These are phyloP conservation scores for Arizona elegans DNA, from an alignment of 2,113 vertebrate genomes.

Conservation along the genomic window DNA sequence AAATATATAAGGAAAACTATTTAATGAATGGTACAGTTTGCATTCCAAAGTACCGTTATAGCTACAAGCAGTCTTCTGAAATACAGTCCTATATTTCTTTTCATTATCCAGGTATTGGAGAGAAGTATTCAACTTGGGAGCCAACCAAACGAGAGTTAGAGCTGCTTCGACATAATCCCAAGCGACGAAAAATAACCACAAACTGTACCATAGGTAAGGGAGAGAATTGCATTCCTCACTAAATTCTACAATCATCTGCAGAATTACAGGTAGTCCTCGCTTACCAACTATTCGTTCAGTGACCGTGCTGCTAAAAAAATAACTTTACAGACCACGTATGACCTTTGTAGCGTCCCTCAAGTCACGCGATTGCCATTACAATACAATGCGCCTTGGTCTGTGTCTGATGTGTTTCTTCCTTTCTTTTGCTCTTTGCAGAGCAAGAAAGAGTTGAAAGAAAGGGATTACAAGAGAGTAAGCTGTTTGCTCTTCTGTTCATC, in stretches of 20 bases:
- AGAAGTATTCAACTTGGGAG: constrained; percentile 99
- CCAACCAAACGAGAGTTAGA: constrained; percentile 97
- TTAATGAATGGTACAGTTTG: neutral
- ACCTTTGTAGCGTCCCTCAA: neutral
- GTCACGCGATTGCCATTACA: neutral
- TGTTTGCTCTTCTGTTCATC: neutral
- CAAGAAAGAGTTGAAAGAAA: neutral
- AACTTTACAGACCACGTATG: neutral
- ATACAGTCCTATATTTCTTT: constrained; percentile 19
- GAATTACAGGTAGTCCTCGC: neutral
- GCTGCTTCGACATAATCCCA: constrained; percentile 97
- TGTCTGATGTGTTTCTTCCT: neutral
- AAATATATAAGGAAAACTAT: constrained; percentile 19
- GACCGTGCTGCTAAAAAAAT: neutral
- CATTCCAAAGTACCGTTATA: constrained; percentile 2
- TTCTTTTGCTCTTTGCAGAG: neutral
- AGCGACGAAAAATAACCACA: constrained; percentile 96
- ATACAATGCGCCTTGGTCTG: neutral
- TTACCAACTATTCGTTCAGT: neutral
- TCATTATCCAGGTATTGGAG: constrained; percentile 82
- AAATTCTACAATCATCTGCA: neutral
- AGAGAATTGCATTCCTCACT: neutral
- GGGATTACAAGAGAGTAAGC: neutral
- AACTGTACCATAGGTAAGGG: constrained; percentile 97
- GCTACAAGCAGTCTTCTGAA: constrained; percentile 44